phyloP scores from a whole-genome alignment of 2,888 invertebrate genomes.

The Muscina levida region DNA sequence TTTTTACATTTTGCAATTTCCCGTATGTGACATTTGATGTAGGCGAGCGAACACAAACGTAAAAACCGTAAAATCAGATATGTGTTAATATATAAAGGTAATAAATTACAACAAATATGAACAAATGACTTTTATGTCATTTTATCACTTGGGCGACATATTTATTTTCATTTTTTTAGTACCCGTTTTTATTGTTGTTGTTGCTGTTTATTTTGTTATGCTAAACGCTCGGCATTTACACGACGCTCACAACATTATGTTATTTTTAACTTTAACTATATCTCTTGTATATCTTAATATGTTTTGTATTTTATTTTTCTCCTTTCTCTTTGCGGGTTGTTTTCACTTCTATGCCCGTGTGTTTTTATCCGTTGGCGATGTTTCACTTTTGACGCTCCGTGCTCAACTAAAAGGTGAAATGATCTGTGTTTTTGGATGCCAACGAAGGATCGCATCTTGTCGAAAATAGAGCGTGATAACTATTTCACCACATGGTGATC shows the following conservation, averaged over 20 bases:
- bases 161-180: constrained; percentile 26
- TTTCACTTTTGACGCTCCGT: constrained; percentile 52
- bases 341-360: neutral
- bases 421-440: neutral
- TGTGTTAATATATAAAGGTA: neutral
- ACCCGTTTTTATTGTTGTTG: constrained; percentile 23
- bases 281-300: constrained; percentile 13
- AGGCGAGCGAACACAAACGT: neutral
- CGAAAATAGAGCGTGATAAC: neutral
- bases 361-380: constrained; percentile 45
- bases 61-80: neutral
- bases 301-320: constrained; percentile 7
- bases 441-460: constrained; percentile 22
- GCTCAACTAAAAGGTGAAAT: constrained; percentile 52
- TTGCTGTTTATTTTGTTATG: constrained; percentile 1
- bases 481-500: neutral
- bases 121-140: constrained; percentile 53
- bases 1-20: constrained; percentile 3
- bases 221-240: neutral
- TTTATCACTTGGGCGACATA: constrained; percentile 25
- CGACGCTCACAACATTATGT: neutral
- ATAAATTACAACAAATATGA: constrained; percentile 52
- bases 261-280: constrained; percentile 6
- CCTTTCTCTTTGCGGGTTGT: neutral
- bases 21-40: constrained; percentile 31